A percentile compares a stretch with the other conserved stretches of the same genome.
phyloP scores from a whole-genome alignment of 2,888 invertebrate genomes.

The Miltochrista miniata region DNA sequence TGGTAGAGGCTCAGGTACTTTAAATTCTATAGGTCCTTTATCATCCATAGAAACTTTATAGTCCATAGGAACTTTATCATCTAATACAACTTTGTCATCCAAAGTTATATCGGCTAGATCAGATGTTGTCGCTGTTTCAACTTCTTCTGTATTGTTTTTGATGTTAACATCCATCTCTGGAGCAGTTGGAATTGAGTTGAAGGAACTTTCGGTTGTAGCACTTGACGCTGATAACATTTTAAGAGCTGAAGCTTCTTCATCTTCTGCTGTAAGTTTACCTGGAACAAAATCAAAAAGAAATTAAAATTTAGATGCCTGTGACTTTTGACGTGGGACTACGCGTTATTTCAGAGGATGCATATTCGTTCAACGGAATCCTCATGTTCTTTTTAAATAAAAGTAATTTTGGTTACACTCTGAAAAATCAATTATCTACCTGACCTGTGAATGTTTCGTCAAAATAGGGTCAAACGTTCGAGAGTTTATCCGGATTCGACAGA shows the following conservation, averaged over 20 bases:
- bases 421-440: too few relatives aligned
- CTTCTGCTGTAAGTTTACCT: conserved; percentile 70
- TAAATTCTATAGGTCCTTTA: conserved; percentile 2
- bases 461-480: too few relatives aligned
- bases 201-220: conserved; percentile 12
- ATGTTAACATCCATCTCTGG: conserved; percentile 24
- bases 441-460: too few relatives aligned
- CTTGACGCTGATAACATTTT: conserved; percentile 17
- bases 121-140: conserved; percentile 35
- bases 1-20: conserved; percentile 35
- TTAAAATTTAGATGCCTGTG: not conserved
- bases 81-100: conserved; percentile 1
- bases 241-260: conserved; percentile 47
- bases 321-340: not conserved
- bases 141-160: conserved; percentile 29
- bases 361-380: too few relatives aligned
- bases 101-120: conserved; percentile 28
- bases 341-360: too few relatives aligned
- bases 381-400: too few relatives aligned
- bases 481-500: too few relatives aligned
- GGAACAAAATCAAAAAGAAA: conserved; percentile 28
- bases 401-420: too few relatives aligned
- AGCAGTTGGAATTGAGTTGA: not conserved
- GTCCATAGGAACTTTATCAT: conserved; percentile 15
- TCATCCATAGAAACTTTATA: not conserved